Base-by-base conservation (phyloP, 2,113 vertebrate genomes). In the Sander lucioperca region DNA sequence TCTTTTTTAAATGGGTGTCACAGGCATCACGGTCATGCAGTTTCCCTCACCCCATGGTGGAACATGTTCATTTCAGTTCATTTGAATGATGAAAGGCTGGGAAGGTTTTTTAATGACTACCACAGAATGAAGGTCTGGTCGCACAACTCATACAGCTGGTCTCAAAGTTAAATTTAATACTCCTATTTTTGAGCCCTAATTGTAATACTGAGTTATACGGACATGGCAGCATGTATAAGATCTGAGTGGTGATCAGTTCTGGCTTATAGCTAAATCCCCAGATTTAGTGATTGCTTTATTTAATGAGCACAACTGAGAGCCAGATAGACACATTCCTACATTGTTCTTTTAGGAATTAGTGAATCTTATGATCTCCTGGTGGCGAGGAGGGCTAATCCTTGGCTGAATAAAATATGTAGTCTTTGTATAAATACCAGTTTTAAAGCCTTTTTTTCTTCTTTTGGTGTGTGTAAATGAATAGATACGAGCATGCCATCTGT, bases 261-360 rank as follows among this genome's bases (percentile, higher is more conserved):
- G 45, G 14, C 54, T 84, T 58, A 62, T 11, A 33, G 68, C n/a
- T 78, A 75, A 83, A 81, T 73, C 74, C 77, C 47, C 39, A 48
- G 58, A 87, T 85, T 76, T 74, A 59, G 6, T 18, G 45, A 66
- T 71, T 71, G 76, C 65, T 51, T 79, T 13, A 25, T 27, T 71
- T 82, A 85, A 84, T 79, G 48, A 89, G 67, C 30, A 75, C 70
- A 81, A 79, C 30, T 67, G 69, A 85, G 75, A 67, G 58, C 19
- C 48, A 62, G 48, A 77, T 10, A 54, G 33, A 45, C 30, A 75
- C 3, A 63, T 23, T 45, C 18, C 16, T 36, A 23, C n/a, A 56
- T 43, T 74, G 54, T 25, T 76, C 14, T 76, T 75, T 74, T 25
- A n/a, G 57, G 50, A 64, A 58, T 84, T 64, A 75, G 2, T 23